Evolutionary conservation across 64 coral and sea anemone genomes (phyloP).

Genomic region (Montipora capricornis): DNA sequence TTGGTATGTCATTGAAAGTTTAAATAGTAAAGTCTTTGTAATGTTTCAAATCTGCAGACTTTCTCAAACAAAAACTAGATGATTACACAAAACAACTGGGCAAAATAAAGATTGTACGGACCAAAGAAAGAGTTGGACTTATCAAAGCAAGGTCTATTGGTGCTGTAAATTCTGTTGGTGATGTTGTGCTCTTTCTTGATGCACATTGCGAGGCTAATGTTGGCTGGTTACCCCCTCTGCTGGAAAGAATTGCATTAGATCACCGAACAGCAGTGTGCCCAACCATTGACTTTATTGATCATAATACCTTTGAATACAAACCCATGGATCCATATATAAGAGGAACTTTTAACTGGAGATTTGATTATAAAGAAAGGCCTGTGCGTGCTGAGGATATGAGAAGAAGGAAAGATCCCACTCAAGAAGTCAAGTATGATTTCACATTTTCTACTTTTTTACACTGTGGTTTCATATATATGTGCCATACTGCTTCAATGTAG

Average conservation of each 20-base stretch:
- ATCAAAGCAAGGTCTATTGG: conserved; percentile 95
- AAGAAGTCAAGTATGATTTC: conserved; percentile 88
- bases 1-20: too few species aligned
- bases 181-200: conserved; percentile 91
- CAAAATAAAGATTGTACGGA: conserved; percentile 88
- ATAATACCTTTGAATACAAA: conserved; percentile 99
- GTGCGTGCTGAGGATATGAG: conserved; percentile 79
- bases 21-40: background rate
- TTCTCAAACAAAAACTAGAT: conserved; percentile 84
- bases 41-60: conserved; percentile 55
- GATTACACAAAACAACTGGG: conserved; percentile 78
- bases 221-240: conserved; percentile 93
- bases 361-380: conserved; percentile 97
- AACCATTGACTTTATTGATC: conserved; percentile 99
- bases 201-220: conserved; percentile 95
- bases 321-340: conserved; percentile 96
- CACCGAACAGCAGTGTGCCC: conserved; percentile 85
- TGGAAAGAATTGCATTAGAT: conserved; percentile 90
- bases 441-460: background rate
- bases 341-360: conserved; percentile 98
- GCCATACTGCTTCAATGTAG: background rate
- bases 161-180: conserved; percentile 82
- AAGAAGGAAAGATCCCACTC: conserved; percentile 90
- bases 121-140: conserved; percentile 88
- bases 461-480: background rate